Conservation (phyloP, 2,797 vertebrate genomes). For the Melanogrammus aeglefinus region DNA sequence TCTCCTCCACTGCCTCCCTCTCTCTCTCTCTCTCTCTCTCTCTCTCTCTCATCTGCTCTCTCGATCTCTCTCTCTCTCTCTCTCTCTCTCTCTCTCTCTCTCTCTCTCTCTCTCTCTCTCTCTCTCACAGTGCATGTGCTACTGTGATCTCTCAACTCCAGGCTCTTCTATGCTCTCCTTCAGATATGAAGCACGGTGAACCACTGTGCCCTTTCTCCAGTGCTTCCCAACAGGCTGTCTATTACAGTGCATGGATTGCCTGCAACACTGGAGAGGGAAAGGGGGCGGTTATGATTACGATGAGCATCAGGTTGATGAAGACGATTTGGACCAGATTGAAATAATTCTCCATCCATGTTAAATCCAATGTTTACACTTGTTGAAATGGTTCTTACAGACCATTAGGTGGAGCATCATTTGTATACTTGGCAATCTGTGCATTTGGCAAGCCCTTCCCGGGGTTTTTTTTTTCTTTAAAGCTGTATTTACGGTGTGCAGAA, state of each 20-base stretch:
- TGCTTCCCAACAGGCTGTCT: conserved; percentile 78
- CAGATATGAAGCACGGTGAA: conserved; percentile 81
- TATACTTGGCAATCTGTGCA: conserved; percentile 9
- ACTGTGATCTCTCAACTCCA: conserved; percentile 13
- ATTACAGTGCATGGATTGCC: conserved; percentile 80
- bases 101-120: conserved; percentile 36
- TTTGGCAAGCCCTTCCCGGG: too few species aligned
- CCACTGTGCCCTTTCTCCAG: conserved; percentile 75
- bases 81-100: conserved; percentile 17
- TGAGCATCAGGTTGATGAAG: too few species aligned
- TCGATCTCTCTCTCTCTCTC: conserved; percentile 25
- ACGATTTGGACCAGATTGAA: too few species aligned
- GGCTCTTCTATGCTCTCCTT: conserved; percentile 30
- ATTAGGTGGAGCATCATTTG: too few species aligned
- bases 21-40: conserved; percentile 16
- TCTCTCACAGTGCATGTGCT: conserved; percentile 12
- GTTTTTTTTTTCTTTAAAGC: too few species aligned
- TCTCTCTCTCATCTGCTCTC: conserved; percentile 38
- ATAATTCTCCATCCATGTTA: too few species aligned
- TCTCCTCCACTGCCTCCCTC: conserved; percentile 33
- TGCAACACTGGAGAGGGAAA: conserved; percentile 59
- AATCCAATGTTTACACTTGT: too few species aligned
- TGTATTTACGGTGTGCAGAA: too few species aligned
- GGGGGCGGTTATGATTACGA: too few species aligned
- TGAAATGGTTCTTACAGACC: too few species aligned